These are phyloP conservation scores for Salvator merianae DNA, from an alignment of 2,113 vertebrate species.

Conservation along the genomic window DNA sequence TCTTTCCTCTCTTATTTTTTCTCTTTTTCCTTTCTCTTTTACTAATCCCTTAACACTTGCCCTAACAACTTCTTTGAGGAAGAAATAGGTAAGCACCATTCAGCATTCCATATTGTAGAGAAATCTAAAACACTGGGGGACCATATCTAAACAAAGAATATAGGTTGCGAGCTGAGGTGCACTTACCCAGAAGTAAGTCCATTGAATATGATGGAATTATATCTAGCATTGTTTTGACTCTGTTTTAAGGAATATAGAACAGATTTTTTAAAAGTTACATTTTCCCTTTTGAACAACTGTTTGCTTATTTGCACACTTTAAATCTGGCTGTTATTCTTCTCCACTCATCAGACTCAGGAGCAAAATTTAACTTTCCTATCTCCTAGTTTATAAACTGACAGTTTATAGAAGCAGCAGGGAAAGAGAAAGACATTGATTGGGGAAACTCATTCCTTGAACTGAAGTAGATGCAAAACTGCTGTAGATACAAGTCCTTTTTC, in stretches of 20 bases:
- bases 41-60: conserved; percentile 44
- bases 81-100: conserved; percentile 54
- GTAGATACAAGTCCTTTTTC: background rate
- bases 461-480: background rate
- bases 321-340: background rate
- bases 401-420: too few relatives aligned
- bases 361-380: too few relatives aligned
- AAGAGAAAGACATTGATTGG: too few relatives aligned
- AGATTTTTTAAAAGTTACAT: background rate
- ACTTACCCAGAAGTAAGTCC: background rate
- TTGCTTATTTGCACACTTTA: background rate
- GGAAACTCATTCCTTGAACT: too few relatives aligned
- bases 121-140: conserved; percentile 3
- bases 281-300: background rate
- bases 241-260: background rate
- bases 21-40: conserved; percentile 26
- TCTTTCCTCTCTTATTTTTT: conserved; percentile 26
- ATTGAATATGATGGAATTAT: background rate
- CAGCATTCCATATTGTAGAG: conserved; percentile 12
- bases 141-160: background rate
- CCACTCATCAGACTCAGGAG: too few relatives aligned
- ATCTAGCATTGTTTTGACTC: background rate
- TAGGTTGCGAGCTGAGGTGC: background rate
- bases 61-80: conserved; percentile 42
- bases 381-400: too few relatives aligned